Percentiles rank a stretch among this genome's conserved stretches.
phyloP scores from a whole-genome alignment of 2,113 vertebrate species.

The Leptobrachium ailaonicum region DNA sequence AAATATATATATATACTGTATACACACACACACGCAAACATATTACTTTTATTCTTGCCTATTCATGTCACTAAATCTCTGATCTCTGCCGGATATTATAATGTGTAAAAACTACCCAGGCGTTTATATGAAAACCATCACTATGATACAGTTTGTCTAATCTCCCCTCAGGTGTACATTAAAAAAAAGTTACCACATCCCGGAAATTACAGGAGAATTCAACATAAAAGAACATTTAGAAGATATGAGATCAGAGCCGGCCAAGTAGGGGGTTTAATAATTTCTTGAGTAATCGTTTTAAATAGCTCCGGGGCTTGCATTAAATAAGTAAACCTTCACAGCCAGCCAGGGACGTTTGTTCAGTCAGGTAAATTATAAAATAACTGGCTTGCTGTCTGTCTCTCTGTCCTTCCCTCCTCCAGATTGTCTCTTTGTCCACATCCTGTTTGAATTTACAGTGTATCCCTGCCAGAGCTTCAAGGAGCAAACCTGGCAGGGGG shows the following conservation, averaged over 20 bases:
- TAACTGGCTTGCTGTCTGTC: too few species aligned
- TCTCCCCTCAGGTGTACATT: conserved; percentile 10
- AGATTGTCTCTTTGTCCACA: too few species aligned
- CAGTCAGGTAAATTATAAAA: too few species aligned
- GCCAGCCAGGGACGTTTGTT: background rate
- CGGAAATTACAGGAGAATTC: conserved; percentile 1
- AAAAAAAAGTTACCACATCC: conserved; percentile 23
- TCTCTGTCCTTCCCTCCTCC: too few species aligned
- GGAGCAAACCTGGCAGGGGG: too few species aligned
- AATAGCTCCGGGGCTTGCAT: conserved; percentile 1
- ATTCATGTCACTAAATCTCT: background rate
- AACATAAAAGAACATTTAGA: conserved; percentile 9
- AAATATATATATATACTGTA: too few species aligned
- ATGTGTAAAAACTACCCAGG: background rate
- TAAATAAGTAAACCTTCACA: conserved; percentile 3
- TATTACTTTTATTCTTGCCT: background rate
- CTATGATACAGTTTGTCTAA: background rate
- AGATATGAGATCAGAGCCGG: conserved; percentile 19
- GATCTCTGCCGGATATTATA: background rate
- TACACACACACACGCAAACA: background rate
- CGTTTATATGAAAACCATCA: background rate
- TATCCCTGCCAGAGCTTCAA: too few species aligned
- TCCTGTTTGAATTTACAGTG: too few species aligned
- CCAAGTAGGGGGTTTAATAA: background rate
- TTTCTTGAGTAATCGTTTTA: background rate